Evolutionary conservation across 2,113 vertebrate species (phyloP).

Genomic region (Anolis sagrei): DNA sequence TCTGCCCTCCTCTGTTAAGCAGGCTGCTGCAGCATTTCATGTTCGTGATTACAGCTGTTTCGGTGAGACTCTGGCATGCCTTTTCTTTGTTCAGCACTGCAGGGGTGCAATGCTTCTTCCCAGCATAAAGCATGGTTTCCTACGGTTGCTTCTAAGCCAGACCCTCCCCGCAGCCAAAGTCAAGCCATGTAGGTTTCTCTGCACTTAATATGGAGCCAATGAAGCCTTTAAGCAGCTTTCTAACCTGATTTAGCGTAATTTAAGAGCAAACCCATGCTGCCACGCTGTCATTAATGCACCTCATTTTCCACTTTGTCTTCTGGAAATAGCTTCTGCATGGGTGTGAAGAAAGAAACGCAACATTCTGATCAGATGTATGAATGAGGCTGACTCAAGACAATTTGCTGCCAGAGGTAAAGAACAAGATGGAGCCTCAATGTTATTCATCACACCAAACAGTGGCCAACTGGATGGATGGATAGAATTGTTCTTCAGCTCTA

Average conservation of each 20-base stretch:
- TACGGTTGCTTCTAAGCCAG: background rate
- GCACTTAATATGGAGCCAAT: background rate
- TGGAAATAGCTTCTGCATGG: background rate
- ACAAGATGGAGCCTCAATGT: no score
- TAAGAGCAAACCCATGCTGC: background rate
- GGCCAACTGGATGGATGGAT: no score
- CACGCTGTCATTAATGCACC: background rate
- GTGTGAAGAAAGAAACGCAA: background rate
- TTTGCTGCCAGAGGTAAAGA: no score
- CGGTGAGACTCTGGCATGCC: background rate
- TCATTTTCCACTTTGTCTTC: background rate
- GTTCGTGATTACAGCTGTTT: background rate
- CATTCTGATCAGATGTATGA: no score
- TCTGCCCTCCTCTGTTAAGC: background rate
- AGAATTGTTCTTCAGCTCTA: no score
- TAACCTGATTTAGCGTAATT: background rate
- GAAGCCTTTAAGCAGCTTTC: background rate
- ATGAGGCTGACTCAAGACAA: no score
- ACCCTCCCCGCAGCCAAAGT: background rate
- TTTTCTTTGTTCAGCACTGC: constrained; percentile 20
- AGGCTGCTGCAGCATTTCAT: background rate
- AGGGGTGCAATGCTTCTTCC: background rate
- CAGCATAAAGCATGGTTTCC: background rate
- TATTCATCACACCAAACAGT: no score
- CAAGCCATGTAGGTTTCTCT: background rate